phyloP scores from a whole-genome alignment of 2,888 invertebrate species.

The Xanthia icteritia region DNA sequence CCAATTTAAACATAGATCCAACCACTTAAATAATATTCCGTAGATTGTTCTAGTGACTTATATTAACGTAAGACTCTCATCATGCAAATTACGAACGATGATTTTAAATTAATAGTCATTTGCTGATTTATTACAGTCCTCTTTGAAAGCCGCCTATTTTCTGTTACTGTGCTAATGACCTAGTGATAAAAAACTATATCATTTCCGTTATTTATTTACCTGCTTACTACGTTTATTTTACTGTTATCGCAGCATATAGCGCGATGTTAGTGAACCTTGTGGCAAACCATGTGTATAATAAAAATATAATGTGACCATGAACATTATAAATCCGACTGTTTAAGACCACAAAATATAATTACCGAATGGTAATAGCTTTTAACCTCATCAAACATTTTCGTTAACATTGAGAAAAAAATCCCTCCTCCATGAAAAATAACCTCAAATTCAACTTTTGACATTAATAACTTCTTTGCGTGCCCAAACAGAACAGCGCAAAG shows the following conservation, averaged over 20 bases:
- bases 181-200: slow-evolving; percentile 16
- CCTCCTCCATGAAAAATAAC: neutral
- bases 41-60: slow-evolving; percentile 21
- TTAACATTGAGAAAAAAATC: neutral
- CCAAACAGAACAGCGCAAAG: slow-evolving; percentile 33
- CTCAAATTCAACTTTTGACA: slow-evolving; percentile 20
- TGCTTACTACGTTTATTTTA: slow-evolving; percentile 5
- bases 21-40: slow-evolving; percentile 8
- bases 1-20: slow-evolving; percentile 6
- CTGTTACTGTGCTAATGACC: slow-evolving; percentile 44
- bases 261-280: slow-evolving; percentile 12
- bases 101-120: slow-evolving; percentile 21
- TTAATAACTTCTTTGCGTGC: slow-evolving; percentile 39
- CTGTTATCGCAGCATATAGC: neutral
- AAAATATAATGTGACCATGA: slow-evolving; percentile 30
- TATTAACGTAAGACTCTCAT: slow-evolving; percentile 1
- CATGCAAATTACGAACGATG: slow-evolving; percentile 12
- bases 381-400: neutral
- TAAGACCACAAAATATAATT: neutral
- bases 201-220: slow-evolving; percentile 11
- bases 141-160: slow-evolving; percentile 6
- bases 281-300: slow-evolving; percentile 19
- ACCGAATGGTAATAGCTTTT: neutral
- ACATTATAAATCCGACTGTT: slow-evolving; percentile 3
- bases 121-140: neutral